Evolutionary conservation across 2,113 vertebrate species (phyloP).

Genomic region (Crotalus helleri): DNA sequence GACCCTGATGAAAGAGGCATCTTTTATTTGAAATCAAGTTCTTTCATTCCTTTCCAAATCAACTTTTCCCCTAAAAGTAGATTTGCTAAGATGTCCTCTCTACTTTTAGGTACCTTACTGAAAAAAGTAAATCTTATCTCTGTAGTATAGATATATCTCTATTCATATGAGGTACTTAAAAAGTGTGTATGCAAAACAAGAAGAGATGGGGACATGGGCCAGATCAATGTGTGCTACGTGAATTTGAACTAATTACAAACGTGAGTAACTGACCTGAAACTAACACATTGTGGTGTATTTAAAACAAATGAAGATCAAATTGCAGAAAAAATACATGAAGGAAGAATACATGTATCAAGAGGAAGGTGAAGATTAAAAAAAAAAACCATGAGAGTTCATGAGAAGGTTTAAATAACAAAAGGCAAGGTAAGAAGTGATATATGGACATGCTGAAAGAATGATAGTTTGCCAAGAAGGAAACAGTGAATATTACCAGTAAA

Average conservation of each 20-base stretch:
- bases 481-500: not conserved
- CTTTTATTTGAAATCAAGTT: not conserved
- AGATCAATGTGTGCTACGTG: not conserved
- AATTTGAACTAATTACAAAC: not conserved
- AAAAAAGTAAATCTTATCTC: not conserved
- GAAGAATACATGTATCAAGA: not conserved
- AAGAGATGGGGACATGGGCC: not conserved
- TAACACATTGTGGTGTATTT: not conserved
- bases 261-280: not conserved
- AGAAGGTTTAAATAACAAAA: not conserved
- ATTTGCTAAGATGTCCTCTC: not conserved
- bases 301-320: not conserved
- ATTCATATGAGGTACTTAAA: not conserved
- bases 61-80: not conserved
- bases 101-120: not conserved
- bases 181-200: not conserved
- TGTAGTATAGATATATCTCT: not conserved
- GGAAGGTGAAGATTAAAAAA: not conserved
- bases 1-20: not conserved
- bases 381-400: not conserved
- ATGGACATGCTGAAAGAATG: not conserved
- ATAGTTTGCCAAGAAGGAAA: not conserved
- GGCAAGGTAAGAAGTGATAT: not conserved
- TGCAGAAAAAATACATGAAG: not conserved
- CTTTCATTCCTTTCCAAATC: not conserved